Percentiles rank a stretch among this genome's conserved stretches.
phyloP scores from a whole-genome alignment of 2,113 vertebrate genomes.

The Typhlomys cinereus region DNA sequence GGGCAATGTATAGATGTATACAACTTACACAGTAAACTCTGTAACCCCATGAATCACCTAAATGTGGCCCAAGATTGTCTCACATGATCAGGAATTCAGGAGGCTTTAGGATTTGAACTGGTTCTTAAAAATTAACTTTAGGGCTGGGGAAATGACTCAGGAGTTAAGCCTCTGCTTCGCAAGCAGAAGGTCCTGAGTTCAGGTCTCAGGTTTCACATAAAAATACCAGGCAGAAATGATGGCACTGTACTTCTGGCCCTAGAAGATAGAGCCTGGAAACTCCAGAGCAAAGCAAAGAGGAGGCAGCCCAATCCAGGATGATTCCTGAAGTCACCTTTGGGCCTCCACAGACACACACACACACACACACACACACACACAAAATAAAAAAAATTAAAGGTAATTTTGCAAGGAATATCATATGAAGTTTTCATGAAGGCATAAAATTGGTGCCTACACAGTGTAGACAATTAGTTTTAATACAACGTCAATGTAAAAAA shows the following conservation, averaged over 20 bases:
- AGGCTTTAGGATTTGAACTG: not conserved
- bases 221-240: not conserved
- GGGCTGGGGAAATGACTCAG: not conserved
- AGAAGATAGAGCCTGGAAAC: not conserved
- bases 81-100: not conserved
- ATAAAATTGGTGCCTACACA: not conserved
- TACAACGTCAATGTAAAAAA: not conserved
- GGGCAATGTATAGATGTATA: not conserved
- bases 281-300: not conserved
- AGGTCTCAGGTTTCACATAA: not conserved
- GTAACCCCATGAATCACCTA: not conserved
- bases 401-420: not conserved
- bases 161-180: not conserved
- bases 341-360: not conserved
- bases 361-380: too few relatives aligned
- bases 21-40: not conserved
- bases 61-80: not conserved
- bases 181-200: not conserved
- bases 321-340: too few relatives aligned
- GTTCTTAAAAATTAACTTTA: not conserved
- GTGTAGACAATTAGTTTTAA: constrained; percentile 15
- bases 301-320: not conserved
- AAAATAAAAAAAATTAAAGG: not conserved
- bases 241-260: not conserved
- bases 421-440: not conserved